Evolutionary conservation across 2,888 invertebrate species (phyloP), one percentile per base, ranked within the genome.

Genomic region (Girardia tigrina): DNA sequence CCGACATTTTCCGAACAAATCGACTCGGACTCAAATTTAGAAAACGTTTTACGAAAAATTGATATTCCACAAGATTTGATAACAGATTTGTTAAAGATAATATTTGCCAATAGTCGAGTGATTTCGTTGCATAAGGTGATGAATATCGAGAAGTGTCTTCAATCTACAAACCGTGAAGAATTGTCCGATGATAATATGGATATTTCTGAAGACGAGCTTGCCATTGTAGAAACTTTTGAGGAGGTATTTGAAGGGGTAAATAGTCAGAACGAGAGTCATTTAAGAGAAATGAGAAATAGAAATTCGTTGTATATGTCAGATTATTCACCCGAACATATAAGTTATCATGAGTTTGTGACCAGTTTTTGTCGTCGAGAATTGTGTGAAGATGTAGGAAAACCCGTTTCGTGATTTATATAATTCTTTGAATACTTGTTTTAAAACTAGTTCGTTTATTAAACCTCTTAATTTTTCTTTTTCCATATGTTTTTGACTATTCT

Each of bases 321-420:
- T n/a, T 56, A 56, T 56, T 56, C 56, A 56, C 56, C 56, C 6
- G 56, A 56, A n/a, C 56, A 56, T 16, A 56, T 56, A 4, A 56
- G 56, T n/a, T 56, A 56, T 56, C n/a, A 56, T n/a, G 56, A 56
- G 4, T 56, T 56, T 56, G 56, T 56, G n/a, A 56, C 56, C 4
- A 56, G 23, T 56, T 56, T 56, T 56, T n/a, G n/a, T n/a, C n/a
- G n/a, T n/a, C n/a, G n/a, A n/a, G n/a, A n/a, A n/a, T n/a, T n/a
- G n/a, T n/a, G n/a, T n/a, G n/a, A n/a, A n/a, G n/a, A n/a, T n/a
- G n/a, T n/a, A n/a, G n/a, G n/a, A n/a, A n/a, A n/a, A n/a, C n/a
- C n/a, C n/a, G n/a, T n/a, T n/a, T n/a, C n/a, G n/a, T n/a, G n/a
- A n/a, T n/a, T n/a, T n/a, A n/a, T n/a, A n/a, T n/a, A n/a, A n/a